These are phyloP conservation scores for Microdon myrmicae DNA, from an alignment of 2,888 invertebrate species.

Conservation along the genomic window DNA sequence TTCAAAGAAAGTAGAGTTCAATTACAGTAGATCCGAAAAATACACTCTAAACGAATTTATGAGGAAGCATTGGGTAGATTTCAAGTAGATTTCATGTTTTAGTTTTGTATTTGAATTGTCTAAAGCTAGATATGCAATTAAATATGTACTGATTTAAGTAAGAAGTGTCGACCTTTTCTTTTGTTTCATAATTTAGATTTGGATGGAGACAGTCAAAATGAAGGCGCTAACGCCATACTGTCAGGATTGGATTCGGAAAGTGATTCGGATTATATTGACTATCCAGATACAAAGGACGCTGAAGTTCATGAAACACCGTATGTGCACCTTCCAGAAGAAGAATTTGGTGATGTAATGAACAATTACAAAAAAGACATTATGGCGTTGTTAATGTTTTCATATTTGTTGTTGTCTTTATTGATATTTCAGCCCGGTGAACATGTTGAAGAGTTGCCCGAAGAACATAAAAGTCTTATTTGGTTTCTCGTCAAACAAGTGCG, in stretches of 20 bases:
- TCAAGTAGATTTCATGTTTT: no score
- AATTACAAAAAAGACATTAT: background rate
- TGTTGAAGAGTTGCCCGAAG: slow-evolving; percentile 91
- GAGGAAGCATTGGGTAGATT: no score
- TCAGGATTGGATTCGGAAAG: slow-evolving; percentile 69
- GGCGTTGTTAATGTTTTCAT: background rate
- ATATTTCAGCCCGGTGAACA: slow-evolving; percentile 80
- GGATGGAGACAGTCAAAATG: slow-evolving; percentile 78
- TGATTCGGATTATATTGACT: slow-evolving; percentile 70
- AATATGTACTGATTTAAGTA: no score
- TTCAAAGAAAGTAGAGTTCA: no score
- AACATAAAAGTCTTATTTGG: slow-evolving; percentile 95
- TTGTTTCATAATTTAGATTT: slow-evolving; percentile 69
- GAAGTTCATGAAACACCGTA: slow-evolving; percentile 73
- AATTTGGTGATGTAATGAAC: slow-evolving; percentile 70
- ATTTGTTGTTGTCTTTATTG: background rate
- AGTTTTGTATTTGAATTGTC: no score
- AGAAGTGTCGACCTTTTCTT: no score
- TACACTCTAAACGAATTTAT: no score
- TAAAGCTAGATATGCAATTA: no score
- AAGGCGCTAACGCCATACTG: slow-evolving; percentile 69
- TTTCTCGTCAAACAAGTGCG: slow-evolving; percentile 93
- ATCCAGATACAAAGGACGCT: slow-evolving; percentile 54
- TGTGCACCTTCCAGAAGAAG: slow-evolving; percentile 70
- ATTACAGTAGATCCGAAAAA: no score